These are phyloP conservation scores for Drosophila punjabiensis DNA, from an alignment of 1,140 invertebrate species.

Conservation along the genomic window DNA sequence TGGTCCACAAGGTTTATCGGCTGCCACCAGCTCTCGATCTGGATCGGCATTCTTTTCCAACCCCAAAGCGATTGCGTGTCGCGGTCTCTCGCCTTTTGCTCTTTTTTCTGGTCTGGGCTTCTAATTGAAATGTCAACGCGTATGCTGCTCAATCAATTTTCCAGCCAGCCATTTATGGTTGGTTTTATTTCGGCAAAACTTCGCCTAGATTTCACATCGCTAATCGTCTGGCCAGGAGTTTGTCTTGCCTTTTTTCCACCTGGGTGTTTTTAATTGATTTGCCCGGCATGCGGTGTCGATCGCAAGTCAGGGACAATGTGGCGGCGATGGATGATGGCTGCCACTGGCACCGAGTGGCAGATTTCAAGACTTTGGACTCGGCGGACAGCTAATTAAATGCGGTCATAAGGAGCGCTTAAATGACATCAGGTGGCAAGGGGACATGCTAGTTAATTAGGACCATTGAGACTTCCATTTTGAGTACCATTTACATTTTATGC, in stretches of 20 bases:
- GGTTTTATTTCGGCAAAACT: constrained; percentile 51
- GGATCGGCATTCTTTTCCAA: constrained; percentile 53
- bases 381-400: constrained; percentile 54
- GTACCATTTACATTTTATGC: neutral
- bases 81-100: constrained; percentile 8
- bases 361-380: constrained; percentile 28
- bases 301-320: constrained; percentile 53
- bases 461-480: constrained; percentile 6
- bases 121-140: constrained; percentile 68
- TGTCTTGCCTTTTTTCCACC: constrained; percentile 30
- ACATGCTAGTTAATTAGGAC: constrained; percentile 10
- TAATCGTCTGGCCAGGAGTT: constrained; percentile 43
- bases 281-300: constrained; percentile 48
- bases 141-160: constrained; percentile 65
- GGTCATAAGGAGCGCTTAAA: constrained; percentile 25
- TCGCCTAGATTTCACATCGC: constrained; percentile 44
- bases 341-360: constrained; percentile 37
- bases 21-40: constrained; percentile 25
- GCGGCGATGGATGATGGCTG: constrained; percentile 45
- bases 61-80: constrained; percentile 47
- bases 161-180: constrained; percentile 41
- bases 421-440: constrained; percentile 1
- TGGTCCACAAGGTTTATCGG: constrained; percentile 38
- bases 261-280: constrained; percentile 53
- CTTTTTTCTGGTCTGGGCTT: constrained; percentile 42